Base-by-base conservation (phyloP, 2,113 vertebrate species). In the Oncorhynchus kisutch region DNA sequence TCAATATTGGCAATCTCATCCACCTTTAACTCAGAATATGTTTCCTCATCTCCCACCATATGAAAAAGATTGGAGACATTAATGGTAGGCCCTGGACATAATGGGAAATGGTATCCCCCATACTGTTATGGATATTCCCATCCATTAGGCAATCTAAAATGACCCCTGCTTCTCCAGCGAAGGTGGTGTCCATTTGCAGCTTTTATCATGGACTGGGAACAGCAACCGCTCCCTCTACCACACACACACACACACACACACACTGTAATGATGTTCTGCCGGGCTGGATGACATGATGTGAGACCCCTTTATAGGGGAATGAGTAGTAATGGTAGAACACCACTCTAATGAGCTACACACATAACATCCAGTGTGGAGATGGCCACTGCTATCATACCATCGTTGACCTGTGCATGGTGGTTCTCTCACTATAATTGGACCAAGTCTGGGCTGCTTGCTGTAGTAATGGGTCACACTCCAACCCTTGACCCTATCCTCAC, bases 401-500 rank as follows among this genome's bases (percentile, higher is more conserved):
- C 91, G 92, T 90, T 90, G 90, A 90, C 88, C 85, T 88, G 90
- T 88, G 86, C 87, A 89, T 82, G 81, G 77, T 80, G 75, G 81
- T 78, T 78, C 80, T 66, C 85, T 86, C 86, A 59, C 73, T 77
- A 80, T 84, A 87, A 87, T 84, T 87, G 85, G 78, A 64, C 77
- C 76, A 48, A 48, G 78, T 71, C 82, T 79, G 76, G 72, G 74
- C 78, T 75, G 72, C 83, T 82, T 86, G 79, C 86, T 74, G 78
- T 76, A 72, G 79, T 89, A 90, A 88, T 90, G 92, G 86, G 78
- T 78, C 72, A 80, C 57, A 76, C 70, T 24, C 45, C 79, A 73
- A 78, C 77, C 73, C 72, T 72, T 72, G 70, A 79, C 76, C 74
- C 64, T 34, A 62, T 72, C 78, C 74, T 75, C 39, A 77, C 65